Percentiles rank a stretch among this genome's conserved stretches.
phyloP scores from a whole-genome alignment of 2,113 vertebrate genomes.

The Ptilonorhynchus violaceus region DNA sequence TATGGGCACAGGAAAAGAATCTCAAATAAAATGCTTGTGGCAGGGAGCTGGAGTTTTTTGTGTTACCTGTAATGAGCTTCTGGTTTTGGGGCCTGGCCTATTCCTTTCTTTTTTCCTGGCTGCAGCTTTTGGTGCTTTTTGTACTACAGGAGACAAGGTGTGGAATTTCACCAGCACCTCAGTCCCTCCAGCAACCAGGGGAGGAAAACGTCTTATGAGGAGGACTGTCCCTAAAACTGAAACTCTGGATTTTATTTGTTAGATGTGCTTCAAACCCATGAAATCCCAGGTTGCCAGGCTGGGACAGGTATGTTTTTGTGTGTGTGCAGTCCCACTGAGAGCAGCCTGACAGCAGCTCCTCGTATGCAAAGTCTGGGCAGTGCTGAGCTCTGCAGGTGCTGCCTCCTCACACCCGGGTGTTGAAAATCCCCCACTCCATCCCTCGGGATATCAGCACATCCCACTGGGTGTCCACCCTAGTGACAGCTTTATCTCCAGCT shows the following conservation, averaged over 20 bases:
- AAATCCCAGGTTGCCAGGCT: background rate
- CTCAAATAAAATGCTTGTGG: constrained; percentile 36
- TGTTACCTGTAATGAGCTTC: constrained; percentile 19
- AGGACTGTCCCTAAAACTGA: background rate
- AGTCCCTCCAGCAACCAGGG: background rate
- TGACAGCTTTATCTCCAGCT: background rate
- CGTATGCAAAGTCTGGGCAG: background rate
- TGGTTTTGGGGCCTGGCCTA: background rate
- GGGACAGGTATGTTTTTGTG: background rate
- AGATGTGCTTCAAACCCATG: background rate
- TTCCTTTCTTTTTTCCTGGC: background rate
- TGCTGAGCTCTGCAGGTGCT: background rate
- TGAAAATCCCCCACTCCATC: background rate
- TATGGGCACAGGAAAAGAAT: background rate
- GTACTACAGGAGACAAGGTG: background rate
- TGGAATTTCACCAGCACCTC: background rate
- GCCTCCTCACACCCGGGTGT: background rate
- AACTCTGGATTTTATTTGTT: background rate
- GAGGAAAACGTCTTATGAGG: background rate
- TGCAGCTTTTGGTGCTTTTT: background rate
- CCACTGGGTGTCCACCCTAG: background rate
- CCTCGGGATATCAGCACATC: background rate
- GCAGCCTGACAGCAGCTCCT: background rate
- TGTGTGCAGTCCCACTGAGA: background rate
- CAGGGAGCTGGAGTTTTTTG: background rate